Percentiles rank a stretch among this genome's conserved stretches.
phyloP scores from a whole-genome alignment of 2,113 vertebrate species.

The Leptosomus discolor region DNA sequence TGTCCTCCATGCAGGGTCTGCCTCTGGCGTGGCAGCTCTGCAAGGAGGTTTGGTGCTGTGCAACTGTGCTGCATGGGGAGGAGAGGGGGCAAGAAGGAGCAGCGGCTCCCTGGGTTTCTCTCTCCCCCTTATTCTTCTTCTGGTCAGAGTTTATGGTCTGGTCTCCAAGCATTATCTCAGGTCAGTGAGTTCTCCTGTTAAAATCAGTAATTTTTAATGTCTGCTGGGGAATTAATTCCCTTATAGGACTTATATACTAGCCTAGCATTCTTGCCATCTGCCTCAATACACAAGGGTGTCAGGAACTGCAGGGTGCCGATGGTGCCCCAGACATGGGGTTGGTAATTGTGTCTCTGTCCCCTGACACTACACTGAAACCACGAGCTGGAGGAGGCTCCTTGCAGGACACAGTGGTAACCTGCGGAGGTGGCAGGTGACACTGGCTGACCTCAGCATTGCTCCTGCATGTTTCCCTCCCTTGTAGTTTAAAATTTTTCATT shows the following conservation, averaged over 20 bases:
- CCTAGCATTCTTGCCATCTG: not conserved
- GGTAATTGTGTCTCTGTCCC: not conserved
- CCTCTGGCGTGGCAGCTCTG: not conserved
- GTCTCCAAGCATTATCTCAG: not conserved
- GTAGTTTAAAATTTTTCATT: not conserved
- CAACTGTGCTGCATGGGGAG: not conserved
- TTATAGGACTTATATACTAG: not conserved
- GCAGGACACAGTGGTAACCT: not conserved
- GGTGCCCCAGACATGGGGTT: not conserved
- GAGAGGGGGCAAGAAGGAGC: fast-evolving
- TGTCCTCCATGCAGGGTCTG: not conserved
- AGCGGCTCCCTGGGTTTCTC: not conserved
- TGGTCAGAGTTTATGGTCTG: not conserved
- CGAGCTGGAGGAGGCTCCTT: not conserved
- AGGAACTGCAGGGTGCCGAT: not conserved
- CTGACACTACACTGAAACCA: not conserved
- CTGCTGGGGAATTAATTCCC: not conserved
- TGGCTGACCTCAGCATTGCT: not conserved
- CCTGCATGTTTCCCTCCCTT: not conserved
- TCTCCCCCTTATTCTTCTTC: not conserved
- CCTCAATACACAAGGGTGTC: fast-evolving
- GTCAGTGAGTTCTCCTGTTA: not conserved
- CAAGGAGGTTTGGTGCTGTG: not conserved
- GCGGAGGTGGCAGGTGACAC: not conserved
- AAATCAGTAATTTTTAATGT: not conserved